A percentile compares a stretch with the other conserved stretches of the same genome.
These are phyloP conservation scores for Solenopsis fugax DNA, from an alignment of 1,140 invertebrate species.

Conservation along the genomic window DNA sequence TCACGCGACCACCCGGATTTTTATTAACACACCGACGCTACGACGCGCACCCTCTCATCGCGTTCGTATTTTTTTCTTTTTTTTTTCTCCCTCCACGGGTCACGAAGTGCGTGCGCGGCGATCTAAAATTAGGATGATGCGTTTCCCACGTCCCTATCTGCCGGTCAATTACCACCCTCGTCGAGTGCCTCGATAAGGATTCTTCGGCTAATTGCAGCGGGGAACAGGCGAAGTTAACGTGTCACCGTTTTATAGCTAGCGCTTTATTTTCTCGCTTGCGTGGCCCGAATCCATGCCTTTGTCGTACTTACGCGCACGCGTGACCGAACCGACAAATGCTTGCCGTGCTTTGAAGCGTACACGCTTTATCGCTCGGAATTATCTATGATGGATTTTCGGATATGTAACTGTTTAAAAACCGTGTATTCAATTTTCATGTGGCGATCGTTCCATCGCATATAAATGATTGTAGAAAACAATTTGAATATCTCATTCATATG, in stretches of 20 bases:
- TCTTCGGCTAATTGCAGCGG: slow-evolving; percentile 35
- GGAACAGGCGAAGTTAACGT: slow-evolving; percentile 21
- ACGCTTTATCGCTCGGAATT: slow-evolving; percentile 40
- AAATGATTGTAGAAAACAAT: slow-evolving; percentile 13
- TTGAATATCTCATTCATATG: neutral
- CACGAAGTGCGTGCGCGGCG: slow-evolving; percentile 2
- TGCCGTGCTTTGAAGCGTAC: slow-evolving; percentile 6
- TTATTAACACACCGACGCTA: slow-evolving; percentile 66
- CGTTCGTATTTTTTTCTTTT: neutral
- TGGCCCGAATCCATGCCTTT: slow-evolving; percentile 5
- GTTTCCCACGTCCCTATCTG: slow-evolving; percentile 56
- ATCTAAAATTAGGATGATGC: slow-evolving; percentile 63
- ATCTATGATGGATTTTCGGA: slow-evolving; percentile 30
- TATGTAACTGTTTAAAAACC: slow-evolving; percentile 25
- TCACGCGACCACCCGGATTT: slow-evolving; percentile 70
- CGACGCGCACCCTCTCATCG: slow-evolving; percentile 26
- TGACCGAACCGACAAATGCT: slow-evolving; percentile 26
- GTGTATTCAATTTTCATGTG: neutral
- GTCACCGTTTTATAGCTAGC: slow-evolving; percentile 29
- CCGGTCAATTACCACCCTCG: slow-evolving; percentile 61
- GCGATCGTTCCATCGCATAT: neutral
- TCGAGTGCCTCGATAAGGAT: slow-evolving; percentile 57
- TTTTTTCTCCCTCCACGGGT: slow-evolving; percentile 42
- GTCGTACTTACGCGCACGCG: neutral
- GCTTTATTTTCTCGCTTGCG: slow-evolving; percentile 48